Conservation (phyloP, 2,113 vertebrate genomes). For the Potamarius usumacintae region DNA sequence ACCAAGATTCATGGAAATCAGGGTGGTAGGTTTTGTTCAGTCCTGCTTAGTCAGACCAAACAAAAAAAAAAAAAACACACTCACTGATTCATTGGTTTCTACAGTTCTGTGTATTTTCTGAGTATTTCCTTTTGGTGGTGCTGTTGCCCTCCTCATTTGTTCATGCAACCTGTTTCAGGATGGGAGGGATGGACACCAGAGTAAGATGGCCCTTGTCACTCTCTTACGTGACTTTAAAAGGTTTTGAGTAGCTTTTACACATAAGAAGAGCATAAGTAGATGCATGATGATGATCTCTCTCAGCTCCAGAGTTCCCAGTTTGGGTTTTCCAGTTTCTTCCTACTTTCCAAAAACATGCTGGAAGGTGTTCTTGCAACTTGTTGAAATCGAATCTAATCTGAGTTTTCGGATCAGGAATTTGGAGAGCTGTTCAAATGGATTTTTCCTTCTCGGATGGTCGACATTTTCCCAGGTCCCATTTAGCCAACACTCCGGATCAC, state of each 20-base stretch:
- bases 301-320: not conserved
- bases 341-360: not conserved
- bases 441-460: not conserved
- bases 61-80: too few relatives aligned
- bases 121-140: not conserved
- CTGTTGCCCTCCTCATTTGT: not conserved
- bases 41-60: too few relatives aligned
- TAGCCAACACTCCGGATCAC: not conserved
- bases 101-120: not conserved
- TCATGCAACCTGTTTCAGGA: not conserved
- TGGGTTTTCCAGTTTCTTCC: not conserved
- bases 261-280: not conserved
- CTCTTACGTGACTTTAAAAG: not conserved
- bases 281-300: not conserved
- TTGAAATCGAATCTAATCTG: not conserved
- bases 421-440: not conserved
- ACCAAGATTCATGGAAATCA: too few relatives aligned
- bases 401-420: not conserved
- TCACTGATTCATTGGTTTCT: too few relatives aligned
- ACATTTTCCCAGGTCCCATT: not conserved
- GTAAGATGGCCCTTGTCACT: not conserved
- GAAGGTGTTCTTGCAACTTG: not conserved
- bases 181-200: not conserved
- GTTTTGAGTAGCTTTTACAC: not conserved
- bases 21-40: too few relatives aligned